Conservation (phyloP, 2,797 vertebrate genomes). For the Cossypha polioptera region DNA sequence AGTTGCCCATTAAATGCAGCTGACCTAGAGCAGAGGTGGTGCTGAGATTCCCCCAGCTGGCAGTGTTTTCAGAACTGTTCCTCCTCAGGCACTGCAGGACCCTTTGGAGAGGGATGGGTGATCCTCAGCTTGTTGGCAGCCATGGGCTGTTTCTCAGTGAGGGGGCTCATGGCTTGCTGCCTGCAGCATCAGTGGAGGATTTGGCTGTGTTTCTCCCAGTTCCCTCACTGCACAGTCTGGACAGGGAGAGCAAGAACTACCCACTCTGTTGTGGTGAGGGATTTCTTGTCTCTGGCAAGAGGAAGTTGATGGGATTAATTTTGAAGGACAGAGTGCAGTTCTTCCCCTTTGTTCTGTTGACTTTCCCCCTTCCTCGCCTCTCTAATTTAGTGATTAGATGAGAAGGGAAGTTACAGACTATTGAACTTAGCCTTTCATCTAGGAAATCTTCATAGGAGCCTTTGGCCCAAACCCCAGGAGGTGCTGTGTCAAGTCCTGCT, state of each 20-base stretch:
- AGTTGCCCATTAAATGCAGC: not conserved
- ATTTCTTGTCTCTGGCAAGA: not conserved
- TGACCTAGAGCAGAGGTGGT: not conserved
- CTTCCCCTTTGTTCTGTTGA: not conserved
- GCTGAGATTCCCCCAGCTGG: not conserved
- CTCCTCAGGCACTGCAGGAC: not conserved
- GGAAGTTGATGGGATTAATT: slow-evolving; percentile 31
- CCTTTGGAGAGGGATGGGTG: not conserved
- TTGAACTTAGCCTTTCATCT: not conserved
- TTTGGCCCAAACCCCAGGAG: not conserved
- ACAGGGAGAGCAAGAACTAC: not conserved
- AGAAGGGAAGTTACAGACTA: not conserved
- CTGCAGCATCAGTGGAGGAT: not conserved
- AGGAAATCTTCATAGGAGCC: not conserved
- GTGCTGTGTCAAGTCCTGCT: not conserved
- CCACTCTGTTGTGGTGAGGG: not conserved
- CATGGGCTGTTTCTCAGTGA: fast-evolving
- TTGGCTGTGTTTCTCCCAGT: fast-evolving
- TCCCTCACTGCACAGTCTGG: not conserved
- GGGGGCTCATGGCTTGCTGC: not conserved
- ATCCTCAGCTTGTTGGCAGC: not conserved
- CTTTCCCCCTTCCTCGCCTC: not conserved
- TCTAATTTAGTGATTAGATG: slow-evolving; percentile 12
- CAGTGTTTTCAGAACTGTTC: fast-evolving
- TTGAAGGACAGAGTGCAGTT: not conserved